Evolutionary conservation across 1,140 invertebrate species (phyloP).

Genomic region (Aethina tumida): DNA sequence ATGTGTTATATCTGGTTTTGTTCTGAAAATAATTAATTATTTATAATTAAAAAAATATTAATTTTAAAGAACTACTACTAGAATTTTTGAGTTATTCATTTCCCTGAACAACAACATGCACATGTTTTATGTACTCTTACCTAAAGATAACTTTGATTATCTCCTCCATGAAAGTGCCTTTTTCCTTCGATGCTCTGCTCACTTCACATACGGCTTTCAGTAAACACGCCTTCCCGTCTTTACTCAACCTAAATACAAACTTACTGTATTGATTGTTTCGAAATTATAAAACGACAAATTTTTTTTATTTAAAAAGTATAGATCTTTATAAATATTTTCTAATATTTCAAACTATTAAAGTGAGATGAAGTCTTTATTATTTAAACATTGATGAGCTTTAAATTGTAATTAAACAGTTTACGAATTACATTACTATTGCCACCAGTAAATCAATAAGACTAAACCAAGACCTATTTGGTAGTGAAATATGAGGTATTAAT

Average conservation of each 20-base stretch:
- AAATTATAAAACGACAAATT: no score
- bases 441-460: no score
- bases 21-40: constrained; percentile 17
- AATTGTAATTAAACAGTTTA: no score
- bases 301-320: no score
- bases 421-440: no score
- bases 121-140: constrained; percentile 30
- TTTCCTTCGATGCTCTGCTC: constrained; percentile 20
- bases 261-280: background rate
- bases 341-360: no score
- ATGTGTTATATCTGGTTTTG: constrained; percentile 21
- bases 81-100: constrained; percentile 2
- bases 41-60: constrained; percentile 2
- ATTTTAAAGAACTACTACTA: background rate
- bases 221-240: constrained; percentile 40
- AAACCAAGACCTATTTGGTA: no score
- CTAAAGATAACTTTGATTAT: constrained; percentile 42
- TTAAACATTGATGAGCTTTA: no score
- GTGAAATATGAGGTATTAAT: background rate
- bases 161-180: constrained; percentile 40
- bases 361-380: no score
- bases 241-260: constrained; percentile 19
- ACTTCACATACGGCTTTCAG: constrained; percentile 43
- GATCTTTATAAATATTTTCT: no score
- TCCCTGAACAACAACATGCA: background rate